Conservation (phyloP, 2,888 invertebrate species). For the Sesamia inferens region DNA sequence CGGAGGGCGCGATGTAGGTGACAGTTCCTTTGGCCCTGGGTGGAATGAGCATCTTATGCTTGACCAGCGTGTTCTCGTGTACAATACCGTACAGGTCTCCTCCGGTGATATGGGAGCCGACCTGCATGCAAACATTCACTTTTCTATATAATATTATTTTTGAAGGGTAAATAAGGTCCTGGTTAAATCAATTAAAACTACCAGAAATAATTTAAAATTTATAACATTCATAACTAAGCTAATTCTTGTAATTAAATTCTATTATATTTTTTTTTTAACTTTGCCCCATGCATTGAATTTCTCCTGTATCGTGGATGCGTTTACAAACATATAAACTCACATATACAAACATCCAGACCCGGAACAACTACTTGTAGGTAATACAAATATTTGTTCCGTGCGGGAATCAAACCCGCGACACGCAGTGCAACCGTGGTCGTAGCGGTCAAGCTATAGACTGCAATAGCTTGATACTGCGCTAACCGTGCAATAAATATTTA, state of each 20-base stretch:
- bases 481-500: background rate
- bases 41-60: conserved; percentile 98
- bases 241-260: background rate
- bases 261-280: background rate
- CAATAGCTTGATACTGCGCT: too few species aligned
- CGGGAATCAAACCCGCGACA: too few species aligned
- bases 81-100: conserved; percentile 99
- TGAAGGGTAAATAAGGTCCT: background rate
- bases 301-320: too few species aligned
- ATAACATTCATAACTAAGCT: background rate
- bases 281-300: too few species aligned
- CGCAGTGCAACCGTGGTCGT: too few species aligned
- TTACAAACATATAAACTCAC: too few species aligned
- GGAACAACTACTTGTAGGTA: too few species aligned
- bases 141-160: background rate
- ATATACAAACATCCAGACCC: too few species aligned
- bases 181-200: background rate
- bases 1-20: conserved; percentile 97
- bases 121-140: conserved; percentile 79
- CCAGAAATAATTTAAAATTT: background rate
- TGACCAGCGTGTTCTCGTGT: conserved; percentile 99
- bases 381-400: too few species aligned
- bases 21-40: conserved; percentile 99
- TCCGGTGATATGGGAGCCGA: conserved; percentile 99
- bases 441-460: too few species aligned